These are phyloP conservation scores for Thunnus maccoyii DNA, from an alignment of 2,113 vertebrate genomes.

Conservation along the genomic window DNA sequence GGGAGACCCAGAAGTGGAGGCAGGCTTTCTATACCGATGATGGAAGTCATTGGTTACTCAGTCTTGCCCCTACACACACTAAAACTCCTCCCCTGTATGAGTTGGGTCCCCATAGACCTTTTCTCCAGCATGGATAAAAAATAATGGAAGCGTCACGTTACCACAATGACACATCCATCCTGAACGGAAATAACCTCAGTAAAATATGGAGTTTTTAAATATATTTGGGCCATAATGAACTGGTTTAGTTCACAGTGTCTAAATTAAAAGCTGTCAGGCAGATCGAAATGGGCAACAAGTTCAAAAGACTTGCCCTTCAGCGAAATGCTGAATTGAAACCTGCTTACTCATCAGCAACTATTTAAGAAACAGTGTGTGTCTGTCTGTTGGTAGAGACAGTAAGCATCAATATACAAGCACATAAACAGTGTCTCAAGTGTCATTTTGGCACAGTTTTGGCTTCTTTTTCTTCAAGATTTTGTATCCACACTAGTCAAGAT, in stretches of 20 bases:
- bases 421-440: no score
- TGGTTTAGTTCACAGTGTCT: neutral
- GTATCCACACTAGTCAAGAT: no score
- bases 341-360: no score
- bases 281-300: neutral
- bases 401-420: no score
- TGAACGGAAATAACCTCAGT: slow-evolving; percentile 12
- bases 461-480: no score
- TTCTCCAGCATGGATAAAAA: slow-evolving; percentile 12
- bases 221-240: slow-evolving; percentile 7
- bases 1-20: slow-evolving; percentile 51
- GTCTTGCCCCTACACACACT: slow-evolving; percentile 42
- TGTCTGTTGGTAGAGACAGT: no score
- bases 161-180: slow-evolving; percentile 38
- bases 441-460: no score
- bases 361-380: no score
- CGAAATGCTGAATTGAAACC: no score
- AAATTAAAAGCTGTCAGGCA: neutral
- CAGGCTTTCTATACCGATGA: slow-evolving; percentile 39
- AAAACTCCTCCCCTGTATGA: slow-evolving; percentile 64
- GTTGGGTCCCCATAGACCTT: slow-evolving; percentile 43
- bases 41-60: slow-evolving; percentile 57
- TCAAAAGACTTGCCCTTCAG: neutral
- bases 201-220: slow-evolving; percentile 18
- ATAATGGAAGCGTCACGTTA: neutral